A percentile compares a stretch with the other conserved stretches of the same genome.
Evolutionary conservation across 2,797 vertebrate genomes (phyloP).

Genomic region (Rhynchonycteris naso): DNA sequence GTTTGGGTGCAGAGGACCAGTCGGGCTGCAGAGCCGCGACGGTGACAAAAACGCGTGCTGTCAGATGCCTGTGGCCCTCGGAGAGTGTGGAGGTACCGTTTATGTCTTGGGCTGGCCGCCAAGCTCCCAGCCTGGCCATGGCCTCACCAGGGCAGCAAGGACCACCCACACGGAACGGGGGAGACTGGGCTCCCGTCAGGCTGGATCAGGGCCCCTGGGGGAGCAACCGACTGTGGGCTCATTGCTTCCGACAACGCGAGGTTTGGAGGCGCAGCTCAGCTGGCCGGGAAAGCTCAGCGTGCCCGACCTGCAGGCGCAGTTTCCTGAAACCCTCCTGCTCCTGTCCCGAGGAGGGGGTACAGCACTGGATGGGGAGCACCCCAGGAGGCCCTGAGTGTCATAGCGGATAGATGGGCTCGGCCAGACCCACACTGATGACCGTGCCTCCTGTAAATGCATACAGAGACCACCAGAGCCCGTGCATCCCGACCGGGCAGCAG

Average conservation of each 20-base stretch:
- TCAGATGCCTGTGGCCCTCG: conserved; percentile 90
- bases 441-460: background rate
- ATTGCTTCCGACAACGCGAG: conserved; percentile 91
- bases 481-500: fast-evolving
- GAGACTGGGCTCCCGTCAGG: conserved; percentile 88
- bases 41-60: conserved; percentile 85
- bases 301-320: background rate
- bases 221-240: conserved; percentile 90
- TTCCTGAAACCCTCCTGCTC: conserved; percentile 55
- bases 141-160: conserved; percentile 89
- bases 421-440: background rate
- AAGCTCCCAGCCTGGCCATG: conserved; percentile 80
- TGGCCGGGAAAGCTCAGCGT: conserved; percentile 48
- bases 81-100: conserved; percentile 84
- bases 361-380: background rate
- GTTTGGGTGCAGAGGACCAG: conserved; percentile 28
- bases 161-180: conserved; percentile 82
- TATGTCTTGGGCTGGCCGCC: conserved; percentile 85
- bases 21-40: conserved; percentile 57
- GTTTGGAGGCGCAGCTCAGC: conserved; percentile 85
- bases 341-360: background rate
- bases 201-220: conserved; percentile 89
- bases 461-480: fast-evolving
- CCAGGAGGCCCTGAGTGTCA: background rate
- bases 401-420: background rate